phyloP scores from a whole-genome alignment of 23 tunicate species.

The Botrylloides violaceus region DNA sequence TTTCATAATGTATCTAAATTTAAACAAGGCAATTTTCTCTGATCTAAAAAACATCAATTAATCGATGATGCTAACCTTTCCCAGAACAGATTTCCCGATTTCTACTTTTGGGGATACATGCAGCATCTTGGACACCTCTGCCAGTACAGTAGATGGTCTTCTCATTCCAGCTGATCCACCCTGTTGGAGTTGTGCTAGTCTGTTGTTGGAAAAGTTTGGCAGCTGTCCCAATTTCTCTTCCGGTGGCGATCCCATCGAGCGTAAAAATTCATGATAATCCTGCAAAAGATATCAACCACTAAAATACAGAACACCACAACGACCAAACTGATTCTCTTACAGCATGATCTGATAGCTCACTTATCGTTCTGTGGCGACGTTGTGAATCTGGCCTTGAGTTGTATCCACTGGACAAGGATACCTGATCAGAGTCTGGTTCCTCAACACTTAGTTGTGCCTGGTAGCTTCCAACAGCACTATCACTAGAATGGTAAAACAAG shows the following conservation, averaged over 20 bases:
- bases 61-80: constrained; percentile 49
- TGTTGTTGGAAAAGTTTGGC: constrained; percentile 4
- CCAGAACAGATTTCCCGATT: constrained; percentile 79
- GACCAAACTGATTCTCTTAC: too few species aligned
- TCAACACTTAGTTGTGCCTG: not conserved
- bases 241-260: constrained; percentile 25
- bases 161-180: constrained; percentile 16
- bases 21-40: not conserved
- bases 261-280: constrained; percentile 38
- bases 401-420: constrained; percentile 53
- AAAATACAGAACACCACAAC: too few species aligned
- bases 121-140: constrained; percentile 53
- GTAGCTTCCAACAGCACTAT: constrained; percentile 4
- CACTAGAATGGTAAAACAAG: not conserved
- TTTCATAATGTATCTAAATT: constrained; percentile 77
- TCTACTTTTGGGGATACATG: constrained; percentile 39
- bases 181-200: not conserved
- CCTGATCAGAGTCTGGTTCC: not conserved
- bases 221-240: not conserved
- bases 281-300: constrained; percentile 9
- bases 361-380: constrained; percentile 56
- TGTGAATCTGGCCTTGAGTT: constrained; percentile 39
- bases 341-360: constrained; percentile 79
- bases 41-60: not conserved
- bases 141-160: constrained; percentile 54